A percentile compares a stretch with the other conserved stretches of the same genome.
Conservation (phyloP, 2,797 vertebrate species). For the Chaetophractus vellerosus region DNA sequence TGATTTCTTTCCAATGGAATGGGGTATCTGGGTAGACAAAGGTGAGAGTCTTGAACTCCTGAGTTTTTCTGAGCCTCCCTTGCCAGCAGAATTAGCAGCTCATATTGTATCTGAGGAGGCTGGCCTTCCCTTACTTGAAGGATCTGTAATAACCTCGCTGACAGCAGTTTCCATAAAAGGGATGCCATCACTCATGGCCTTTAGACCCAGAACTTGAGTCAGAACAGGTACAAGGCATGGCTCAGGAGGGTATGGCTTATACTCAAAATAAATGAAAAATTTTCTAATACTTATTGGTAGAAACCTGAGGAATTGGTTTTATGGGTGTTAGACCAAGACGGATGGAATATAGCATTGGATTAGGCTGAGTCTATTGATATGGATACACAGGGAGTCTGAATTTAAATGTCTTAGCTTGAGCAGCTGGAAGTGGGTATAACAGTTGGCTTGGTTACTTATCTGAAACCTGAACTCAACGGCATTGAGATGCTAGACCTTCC, state of each 20-base stretch:
- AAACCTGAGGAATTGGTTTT: slow-evolving; percentile 60
- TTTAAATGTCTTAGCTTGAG: slow-evolving; percentile 14
- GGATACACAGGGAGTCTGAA: neutral
- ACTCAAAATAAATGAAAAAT: slow-evolving; percentile 12
- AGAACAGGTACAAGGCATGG: neutral
- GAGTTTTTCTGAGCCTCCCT: neutral
- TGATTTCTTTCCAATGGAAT: too few species aligned
- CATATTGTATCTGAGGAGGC: neutral
- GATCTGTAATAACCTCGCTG: neutral
- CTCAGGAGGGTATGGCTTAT: neutral
- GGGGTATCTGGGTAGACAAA: neutral
- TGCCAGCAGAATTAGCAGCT: neutral
- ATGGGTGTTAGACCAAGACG: slow-evolving; percentile 5
- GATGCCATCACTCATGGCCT: neutral
- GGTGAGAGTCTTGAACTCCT: neutral
- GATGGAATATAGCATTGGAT: slow-evolving; percentile 40
- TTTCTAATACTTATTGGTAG: slow-evolving; percentile 25
- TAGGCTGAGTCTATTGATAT: slow-evolving; percentile 20
- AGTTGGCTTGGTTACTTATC: neutral
- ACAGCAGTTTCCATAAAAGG: neutral
- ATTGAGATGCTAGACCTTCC: neutral
- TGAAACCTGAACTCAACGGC: neutral
- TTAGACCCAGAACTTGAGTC: neutral
- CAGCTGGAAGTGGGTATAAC: neutral
- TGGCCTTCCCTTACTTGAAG: neutral